Evolutionary conservation across 2,113 vertebrate species (phyloP).

Genomic region (Chaetorhynchus papuensis): DNA sequence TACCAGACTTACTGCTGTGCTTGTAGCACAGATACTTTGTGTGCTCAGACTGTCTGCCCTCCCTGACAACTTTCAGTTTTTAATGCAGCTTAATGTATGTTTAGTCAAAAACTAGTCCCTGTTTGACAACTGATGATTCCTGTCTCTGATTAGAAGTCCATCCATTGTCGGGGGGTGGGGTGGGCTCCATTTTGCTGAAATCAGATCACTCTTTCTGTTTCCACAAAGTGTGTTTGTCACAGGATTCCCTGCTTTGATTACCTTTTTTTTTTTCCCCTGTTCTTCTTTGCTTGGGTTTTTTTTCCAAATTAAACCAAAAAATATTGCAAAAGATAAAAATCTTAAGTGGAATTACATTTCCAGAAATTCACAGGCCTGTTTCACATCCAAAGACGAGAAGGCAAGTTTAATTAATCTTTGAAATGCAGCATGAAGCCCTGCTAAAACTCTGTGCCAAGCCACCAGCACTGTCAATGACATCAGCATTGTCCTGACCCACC

Average conservation of each 20-base stretch:
- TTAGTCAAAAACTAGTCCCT: neutral
- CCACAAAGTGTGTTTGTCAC: neutral
- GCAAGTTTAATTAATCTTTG: neutral
- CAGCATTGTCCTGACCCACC: neutral
- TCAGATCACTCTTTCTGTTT: neutral
- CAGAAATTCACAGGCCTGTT: neutral
- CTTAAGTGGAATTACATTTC: neutral
- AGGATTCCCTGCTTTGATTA: neutral
- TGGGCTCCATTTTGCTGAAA: neutral
- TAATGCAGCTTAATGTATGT: neutral
- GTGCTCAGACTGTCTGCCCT: neutral
- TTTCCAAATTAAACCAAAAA: neutral
- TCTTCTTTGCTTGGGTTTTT: neutral
- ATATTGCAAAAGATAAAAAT: neutral
- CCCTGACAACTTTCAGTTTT: neutral
- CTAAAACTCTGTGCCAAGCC: neutral
- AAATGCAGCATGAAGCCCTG: neutral
- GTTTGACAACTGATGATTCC: neutral
- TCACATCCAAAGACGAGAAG: neutral
- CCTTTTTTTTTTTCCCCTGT: neutral
- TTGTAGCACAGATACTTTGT: neutral
- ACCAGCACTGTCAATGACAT: neutral
- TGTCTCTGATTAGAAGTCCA: neutral
- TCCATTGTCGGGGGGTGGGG: fast-evolving
- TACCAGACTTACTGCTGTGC: neutral